Percentiles rank a stretch among this genome's conserved stretches.
These are phyloP conservation scores for Schrankia costaestrigalis DNA, from an alignment of 2,888 invertebrate species.

Conservation along the genomic window DNA sequence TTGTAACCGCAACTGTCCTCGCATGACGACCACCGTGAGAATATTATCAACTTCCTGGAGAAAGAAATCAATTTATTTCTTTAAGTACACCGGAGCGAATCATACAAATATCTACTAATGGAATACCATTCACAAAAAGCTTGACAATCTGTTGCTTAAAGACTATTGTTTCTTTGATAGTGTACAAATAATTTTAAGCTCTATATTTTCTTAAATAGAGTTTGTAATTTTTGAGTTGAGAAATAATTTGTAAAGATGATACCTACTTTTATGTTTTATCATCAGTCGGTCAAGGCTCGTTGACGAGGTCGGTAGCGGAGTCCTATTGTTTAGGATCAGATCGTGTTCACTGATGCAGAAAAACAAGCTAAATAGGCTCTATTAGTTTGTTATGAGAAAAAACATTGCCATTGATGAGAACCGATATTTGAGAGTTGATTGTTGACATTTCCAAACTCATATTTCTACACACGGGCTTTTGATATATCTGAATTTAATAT, in stretches of 20 bases:
- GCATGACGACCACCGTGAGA: conserved; percentile 44
- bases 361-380: conserved; percentile 41
- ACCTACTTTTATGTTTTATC: conserved; percentile 33
- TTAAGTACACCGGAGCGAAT: conserved; percentile 23
- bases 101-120: conserved; percentile 18
- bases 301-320: conserved; percentile 44
- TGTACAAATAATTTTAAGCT: conserved; percentile 14
- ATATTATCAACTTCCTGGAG: conserved; percentile 35
- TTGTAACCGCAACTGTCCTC: conserved; percentile 36
- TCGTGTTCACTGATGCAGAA: conserved; percentile 47
- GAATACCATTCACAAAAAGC: conserved; percentile 21
- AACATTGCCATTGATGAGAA: conserved; percentile 14
- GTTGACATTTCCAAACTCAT: no score
- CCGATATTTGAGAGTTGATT: conserved; percentile 6
- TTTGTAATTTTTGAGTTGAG: conserved; percentile 12
- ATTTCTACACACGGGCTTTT: no score
- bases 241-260: conserved; percentile 16
- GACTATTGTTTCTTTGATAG: conserved; percentile 17
- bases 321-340: conserved; percentile 44
- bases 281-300: conserved; percentile 49
- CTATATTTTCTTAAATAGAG: conserved; percentile 15
- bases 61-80: conserved; percentile 38
- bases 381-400: conserved; percentile 30
- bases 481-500: neutral
- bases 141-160: conserved; percentile 4